Conservation (phyloP, 2,113 vertebrate species). For the Ahaetulla prasina region DNA sequence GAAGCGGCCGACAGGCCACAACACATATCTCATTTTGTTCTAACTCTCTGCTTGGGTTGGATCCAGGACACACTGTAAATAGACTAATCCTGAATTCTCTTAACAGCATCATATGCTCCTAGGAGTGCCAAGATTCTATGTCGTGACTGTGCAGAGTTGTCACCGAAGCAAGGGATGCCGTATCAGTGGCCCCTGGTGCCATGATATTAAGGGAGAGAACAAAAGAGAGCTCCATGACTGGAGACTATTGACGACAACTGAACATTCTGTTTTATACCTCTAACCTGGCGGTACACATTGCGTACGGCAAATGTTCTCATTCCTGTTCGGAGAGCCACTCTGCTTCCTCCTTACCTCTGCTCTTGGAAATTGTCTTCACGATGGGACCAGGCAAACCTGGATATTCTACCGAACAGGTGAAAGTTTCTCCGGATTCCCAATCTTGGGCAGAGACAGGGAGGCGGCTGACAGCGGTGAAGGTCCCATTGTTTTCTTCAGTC, state of each 20-base stretch:
- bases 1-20: too few species aligned
- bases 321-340: not conserved
- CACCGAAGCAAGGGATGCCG: not conserved
- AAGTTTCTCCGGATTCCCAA: constrained; percentile 26
- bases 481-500: not conserved
- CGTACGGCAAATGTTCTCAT: not conserved
- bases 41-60: not conserved
- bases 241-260: not conserved
- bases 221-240: not conserved
- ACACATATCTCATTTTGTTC: not conserved
- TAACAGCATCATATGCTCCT: not conserved
- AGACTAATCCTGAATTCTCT: not conserved
- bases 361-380: constrained; percentile 14
- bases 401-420: constrained; percentile 12
- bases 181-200: not conserved
- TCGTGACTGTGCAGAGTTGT: not conserved
- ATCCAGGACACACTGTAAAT: not conserved
- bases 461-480: not conserved
- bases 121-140: not conserved
- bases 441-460: not conserved
- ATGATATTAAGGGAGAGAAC: not conserved
- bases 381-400: constrained; percentile 14
- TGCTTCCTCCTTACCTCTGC: constrained; percentile 10
- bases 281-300: not conserved
- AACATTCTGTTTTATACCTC: not conserved